Conservation (phyloP, 2,888 invertebrate genomes). For the Drosophila borborema region DNA sequence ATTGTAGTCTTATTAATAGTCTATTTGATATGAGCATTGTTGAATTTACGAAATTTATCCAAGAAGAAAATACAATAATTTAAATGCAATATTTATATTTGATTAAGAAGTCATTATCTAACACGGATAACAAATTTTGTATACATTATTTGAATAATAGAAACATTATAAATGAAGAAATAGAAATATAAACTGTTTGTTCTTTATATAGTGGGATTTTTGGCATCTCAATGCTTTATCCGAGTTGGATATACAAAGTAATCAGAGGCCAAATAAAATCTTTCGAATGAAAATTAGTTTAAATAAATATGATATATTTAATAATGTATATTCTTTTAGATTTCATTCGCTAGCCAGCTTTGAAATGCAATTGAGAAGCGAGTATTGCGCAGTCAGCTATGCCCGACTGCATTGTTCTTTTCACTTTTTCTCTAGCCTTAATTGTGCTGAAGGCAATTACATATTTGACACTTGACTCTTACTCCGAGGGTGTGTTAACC, state of each 20-base stretch:
- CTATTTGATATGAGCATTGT: too few species aligned
- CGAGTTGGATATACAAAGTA: neutral
- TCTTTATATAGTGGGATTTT: too few species aligned
- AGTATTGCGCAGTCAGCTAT: neutral
- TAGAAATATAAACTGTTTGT: too few species aligned
- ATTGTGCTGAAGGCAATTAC: slow-evolving; percentile 59
- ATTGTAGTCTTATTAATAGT: neutral
- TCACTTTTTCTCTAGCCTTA: slow-evolving; percentile 30
- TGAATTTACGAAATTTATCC: too few species aligned
- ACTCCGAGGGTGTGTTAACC: slow-evolving; percentile 49
- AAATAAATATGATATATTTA: neutral
- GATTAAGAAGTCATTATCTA: too few species aligned
- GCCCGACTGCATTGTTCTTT: neutral
- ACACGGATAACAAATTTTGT: too few species aligned
- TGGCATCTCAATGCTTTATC: neutral
- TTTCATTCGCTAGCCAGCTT: neutral
- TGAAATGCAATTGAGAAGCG: neutral
- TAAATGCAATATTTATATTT: too few species aligned
- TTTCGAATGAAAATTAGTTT: neutral
- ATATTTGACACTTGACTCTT: slow-evolving; percentile 49
- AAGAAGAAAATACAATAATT: too few species aligned
- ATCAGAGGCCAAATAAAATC: neutral
- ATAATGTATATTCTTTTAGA: neutral
- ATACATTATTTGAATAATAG: too few species aligned
- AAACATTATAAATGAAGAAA: too few species aligned